phyloP scores from a whole-genome alignment of 2,797 vertebrate species.

The Sebastes jordani region DNA sequence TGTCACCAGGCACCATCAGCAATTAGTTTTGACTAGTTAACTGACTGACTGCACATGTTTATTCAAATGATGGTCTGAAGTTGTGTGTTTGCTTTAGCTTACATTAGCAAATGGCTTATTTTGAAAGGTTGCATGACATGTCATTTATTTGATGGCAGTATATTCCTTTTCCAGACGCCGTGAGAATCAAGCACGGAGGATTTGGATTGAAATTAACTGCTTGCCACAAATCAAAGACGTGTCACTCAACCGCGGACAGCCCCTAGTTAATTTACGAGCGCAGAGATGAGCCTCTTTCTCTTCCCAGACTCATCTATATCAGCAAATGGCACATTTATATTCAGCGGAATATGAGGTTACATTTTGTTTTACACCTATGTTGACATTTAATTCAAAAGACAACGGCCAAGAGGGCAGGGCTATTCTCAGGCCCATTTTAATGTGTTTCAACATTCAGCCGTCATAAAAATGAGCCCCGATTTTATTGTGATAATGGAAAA shows the following conservation, averaged over 20 bases:
- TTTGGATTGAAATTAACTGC: constrained; percentile 82
- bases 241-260: constrained; percentile 78
- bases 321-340: constrained; percentile 83
- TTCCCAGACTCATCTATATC: constrained; percentile 75
- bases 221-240: constrained; percentile 81
- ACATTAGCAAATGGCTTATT: constrained; percentile 48
- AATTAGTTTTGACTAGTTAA: constrained; percentile 68
- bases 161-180: constrained; percentile 43
- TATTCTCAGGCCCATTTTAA: constrained; percentile 74
- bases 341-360: constrained; percentile 77
- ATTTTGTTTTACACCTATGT: constrained; percentile 84
- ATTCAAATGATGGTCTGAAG: constrained; percentile 47
- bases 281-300: constrained; percentile 71
- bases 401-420: constrained; percentile 74
- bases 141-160: constrained; percentile 55
- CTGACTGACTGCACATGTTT: constrained; percentile 34
- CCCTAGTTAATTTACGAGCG: constrained; percentile 78
- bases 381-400: constrained; percentile 84
- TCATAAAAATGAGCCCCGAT: constrained; percentile 77
- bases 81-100: constrained; percentile 39
- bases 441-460: constrained; percentile 76
- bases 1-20: constrained; percentile 48
- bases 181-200: constrained; percentile 67
- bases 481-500: constrained; percentile 83
- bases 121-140: constrained; percentile 54